Conservation (phyloP, 2,113 vertebrate species). For the Hypomesus transpacificus region DNA sequence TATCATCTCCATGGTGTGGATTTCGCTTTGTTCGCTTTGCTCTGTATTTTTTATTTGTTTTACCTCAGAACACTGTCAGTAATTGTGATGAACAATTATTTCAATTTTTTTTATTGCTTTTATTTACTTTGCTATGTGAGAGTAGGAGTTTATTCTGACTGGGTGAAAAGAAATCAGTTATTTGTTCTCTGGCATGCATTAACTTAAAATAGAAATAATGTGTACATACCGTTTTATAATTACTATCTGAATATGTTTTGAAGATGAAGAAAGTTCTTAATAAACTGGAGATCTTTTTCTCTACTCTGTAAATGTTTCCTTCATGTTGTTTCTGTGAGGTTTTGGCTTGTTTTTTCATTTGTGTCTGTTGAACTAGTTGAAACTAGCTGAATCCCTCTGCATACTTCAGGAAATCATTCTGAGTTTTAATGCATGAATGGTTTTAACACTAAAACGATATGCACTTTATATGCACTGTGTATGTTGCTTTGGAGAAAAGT, state of each 20-base stretch:
- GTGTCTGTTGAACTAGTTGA: too few species aligned
- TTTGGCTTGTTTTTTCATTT: too few species aligned
- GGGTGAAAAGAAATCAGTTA: slow-evolving; percentile 34
- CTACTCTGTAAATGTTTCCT: slow-evolving; percentile 13
- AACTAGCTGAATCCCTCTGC: too few species aligned
- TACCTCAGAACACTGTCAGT: slow-evolving; percentile 51
- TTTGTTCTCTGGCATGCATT: slow-evolving; percentile 52
- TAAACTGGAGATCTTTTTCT: slow-evolving; percentile 70
- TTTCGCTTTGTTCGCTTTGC: neutral
- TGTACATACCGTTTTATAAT: slow-evolving; percentile 71
- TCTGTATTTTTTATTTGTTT: slow-evolving; percentile 9
- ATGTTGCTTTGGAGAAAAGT: too few species aligned
- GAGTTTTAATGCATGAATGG: too few species aligned
- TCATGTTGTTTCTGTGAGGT: too few species aligned
- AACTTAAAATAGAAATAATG: slow-evolving; percentile 43
- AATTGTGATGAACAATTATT: slow-evolving; percentile 33
- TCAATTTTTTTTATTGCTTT: slow-evolving; percentile 24
- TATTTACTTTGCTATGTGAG: slow-evolving; percentile 28
- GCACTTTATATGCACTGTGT: too few species aligned
- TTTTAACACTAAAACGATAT: too few species aligned
- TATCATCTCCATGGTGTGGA: too few species aligned
- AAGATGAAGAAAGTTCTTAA: slow-evolving; percentile 62
- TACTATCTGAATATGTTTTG: slow-evolving; percentile 65
- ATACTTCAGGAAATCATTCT: too few species aligned
- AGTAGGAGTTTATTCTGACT: slow-evolving; percentile 25